Evolutionary conservation across 2,797 vertebrate genomes (phyloP), one percentile per base, ranked within the genome.

Genomic region (Alectoris magna): DNA sequence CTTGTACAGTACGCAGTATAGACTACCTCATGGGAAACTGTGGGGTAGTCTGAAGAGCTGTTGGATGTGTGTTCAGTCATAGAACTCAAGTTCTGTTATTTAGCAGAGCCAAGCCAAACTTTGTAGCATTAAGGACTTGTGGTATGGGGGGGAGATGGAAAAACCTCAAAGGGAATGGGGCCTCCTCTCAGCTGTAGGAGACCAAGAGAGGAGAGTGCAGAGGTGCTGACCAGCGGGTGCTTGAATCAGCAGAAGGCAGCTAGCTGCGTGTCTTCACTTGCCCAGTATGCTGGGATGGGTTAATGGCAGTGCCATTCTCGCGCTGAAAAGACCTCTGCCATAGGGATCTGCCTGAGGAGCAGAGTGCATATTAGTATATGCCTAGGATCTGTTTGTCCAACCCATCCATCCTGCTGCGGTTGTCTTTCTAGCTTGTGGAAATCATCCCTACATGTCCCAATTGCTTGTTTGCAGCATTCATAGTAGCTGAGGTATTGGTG

Each of bases 391-490:
- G 14, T 49, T 86, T 44, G 56, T 91, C 73, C 64, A 64, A 44
- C 64, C 68, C 64, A 76, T 79, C 80, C 60, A 79, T 84, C 83
- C 53, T 94, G 74, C 89, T 95, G 79, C 3, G 0, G 0, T 67
- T 84, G 70, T 91, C 87, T 58, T 89, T 84, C 48, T 76, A 41
- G 84, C 71, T 90, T 92, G 85, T 1, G 1, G 60, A 86, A 91
- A 41, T 62, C 66, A 81, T 71, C 46, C 41, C 60, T 93, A 59
- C 56, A 23, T 73, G 87, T 91, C 70, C 79, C 63, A 64, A 38
- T 64, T 73, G 76, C 51, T 81, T 90, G 22, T 84, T 95, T 62
- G 82, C 68, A 90, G 79, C 34, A 27, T 70, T 95, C 34, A 2
- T 49, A 39, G 5, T 60, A 81, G n/a, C 60, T 81, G 92, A 92